Percentiles rank a stretch among this genome's conserved stretches.
Evolutionary conservation across 2,797 vertebrate species (phyloP).

Genomic region (Tadarida brasiliensis): DNA sequence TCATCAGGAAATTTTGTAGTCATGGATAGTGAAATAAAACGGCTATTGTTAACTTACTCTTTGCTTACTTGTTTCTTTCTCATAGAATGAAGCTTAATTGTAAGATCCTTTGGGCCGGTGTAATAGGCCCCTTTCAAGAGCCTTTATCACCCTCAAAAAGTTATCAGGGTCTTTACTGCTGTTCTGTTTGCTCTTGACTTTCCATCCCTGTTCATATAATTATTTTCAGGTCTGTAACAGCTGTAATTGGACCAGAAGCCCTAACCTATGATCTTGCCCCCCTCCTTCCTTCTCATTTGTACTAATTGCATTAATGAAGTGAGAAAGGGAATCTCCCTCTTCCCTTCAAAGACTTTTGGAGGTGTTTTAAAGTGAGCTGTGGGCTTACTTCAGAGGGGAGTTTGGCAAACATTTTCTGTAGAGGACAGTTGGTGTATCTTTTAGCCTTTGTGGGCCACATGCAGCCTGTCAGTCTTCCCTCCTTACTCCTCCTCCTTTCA

Average conservation of each 20-base stretch:
- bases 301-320: not conserved
- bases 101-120: not conserved
- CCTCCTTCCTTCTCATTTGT: not conserved
- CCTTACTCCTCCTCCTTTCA: not conserved
- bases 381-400: not conserved
- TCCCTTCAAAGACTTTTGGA: not conserved
- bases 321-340: not conserved
- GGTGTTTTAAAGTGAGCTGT: not conserved
- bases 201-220: not conserved
- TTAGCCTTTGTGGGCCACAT: not conserved
- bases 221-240: not conserved
- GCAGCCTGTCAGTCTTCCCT: not conserved
- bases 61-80: slow-evolving; percentile 7
- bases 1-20: slow-evolving; percentile 7
- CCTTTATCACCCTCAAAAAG: not conserved
- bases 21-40: not conserved
- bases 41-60: not conserved
- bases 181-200: not conserved
- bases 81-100: not conserved
- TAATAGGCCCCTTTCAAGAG: not conserved
- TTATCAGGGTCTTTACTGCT: not conserved
- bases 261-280: not conserved
- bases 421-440: not conserved
- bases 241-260: not conserved
- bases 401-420: not conserved